These are phyloP conservation scores for Antitype chi DNA, from an alignment of 2,888 invertebrate genomes.

Conservation along the genomic window DNA sequence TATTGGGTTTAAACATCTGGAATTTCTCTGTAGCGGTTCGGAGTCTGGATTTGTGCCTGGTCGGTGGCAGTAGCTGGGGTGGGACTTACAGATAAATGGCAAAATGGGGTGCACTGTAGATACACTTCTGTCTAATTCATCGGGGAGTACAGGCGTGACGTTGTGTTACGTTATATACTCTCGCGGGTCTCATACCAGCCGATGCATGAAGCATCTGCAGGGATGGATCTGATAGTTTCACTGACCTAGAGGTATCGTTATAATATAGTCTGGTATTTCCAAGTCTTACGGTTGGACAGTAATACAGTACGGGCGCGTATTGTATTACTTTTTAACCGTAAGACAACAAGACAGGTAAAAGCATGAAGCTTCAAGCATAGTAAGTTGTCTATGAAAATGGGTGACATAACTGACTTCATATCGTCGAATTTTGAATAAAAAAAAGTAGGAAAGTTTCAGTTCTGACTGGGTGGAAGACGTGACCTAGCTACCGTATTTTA, in stretches of 20 bases:
- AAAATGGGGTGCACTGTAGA: background rate
- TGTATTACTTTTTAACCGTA: background rate
- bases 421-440: background rate
- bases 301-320: no score
- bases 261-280: background rate
- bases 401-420: background rate
- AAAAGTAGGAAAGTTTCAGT: background rate
- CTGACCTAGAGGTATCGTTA: background rate
- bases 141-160: background rate
- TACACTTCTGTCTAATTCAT: no score
- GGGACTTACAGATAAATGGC: background rate
- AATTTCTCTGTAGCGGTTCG: background rate
- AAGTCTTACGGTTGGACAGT: no score
- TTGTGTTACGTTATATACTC: background rate
- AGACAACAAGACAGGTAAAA: background rate
- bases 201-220: no score
- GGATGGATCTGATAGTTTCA: no score
- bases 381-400: background rate
- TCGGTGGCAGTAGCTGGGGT: background rate
- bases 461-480: background rate
- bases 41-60: background rate
- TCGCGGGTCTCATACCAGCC: no score
- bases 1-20: background rate
- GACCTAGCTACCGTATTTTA: background rate
- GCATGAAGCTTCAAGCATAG: background rate